phyloP scores from a whole-genome alignment of 1,140 invertebrate species.

The Zophobas atratus region DNA sequence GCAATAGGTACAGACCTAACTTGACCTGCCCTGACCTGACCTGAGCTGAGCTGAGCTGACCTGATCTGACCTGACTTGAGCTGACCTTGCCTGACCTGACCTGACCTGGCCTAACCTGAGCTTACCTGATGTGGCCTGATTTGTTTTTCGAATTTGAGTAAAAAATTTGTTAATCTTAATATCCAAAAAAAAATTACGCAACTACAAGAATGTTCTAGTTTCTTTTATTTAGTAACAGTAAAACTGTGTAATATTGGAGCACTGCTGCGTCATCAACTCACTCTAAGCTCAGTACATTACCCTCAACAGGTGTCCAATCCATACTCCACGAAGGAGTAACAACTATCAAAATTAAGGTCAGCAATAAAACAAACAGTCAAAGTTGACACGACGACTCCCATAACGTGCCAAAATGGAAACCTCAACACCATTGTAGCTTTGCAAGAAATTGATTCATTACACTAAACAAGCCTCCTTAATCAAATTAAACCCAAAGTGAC shows the following conservation, averaged over 20 bases:
- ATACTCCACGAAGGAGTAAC: background rate
- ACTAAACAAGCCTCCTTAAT: background rate
- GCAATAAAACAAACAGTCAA: conserved; percentile 29
- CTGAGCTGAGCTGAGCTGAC: too few species aligned
- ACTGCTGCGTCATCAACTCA: conserved; percentile 10
- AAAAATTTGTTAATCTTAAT: too few species aligned
- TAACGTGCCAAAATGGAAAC: background rate
- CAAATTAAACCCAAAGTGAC: conserved; percentile 1
- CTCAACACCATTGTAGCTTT: background rate
- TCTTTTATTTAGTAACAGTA: background rate
- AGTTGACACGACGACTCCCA: conserved; percentile 12
- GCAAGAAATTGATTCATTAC: conserved; percentile 11
- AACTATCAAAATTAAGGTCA: conserved; percentile 32
- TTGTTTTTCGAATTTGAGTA: too few species aligned
- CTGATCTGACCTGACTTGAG: too few species aligned
- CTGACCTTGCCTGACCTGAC: too few species aligned
- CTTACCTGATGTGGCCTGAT: too few species aligned
- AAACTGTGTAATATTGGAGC: background rate
- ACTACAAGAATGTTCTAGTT: background rate
- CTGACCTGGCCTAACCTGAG: too few species aligned
- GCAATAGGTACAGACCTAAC: too few species aligned
- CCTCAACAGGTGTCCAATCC: conserved; percentile 8
- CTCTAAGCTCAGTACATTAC: background rate
- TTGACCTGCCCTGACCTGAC: too few species aligned
- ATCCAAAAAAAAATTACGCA: too few species aligned